Percentiles rank a stretch among this genome's conserved stretches.
phyloP scores from a whole-genome alignment of 2,113 vertebrate species.

The Eublepharis macularius region DNA sequence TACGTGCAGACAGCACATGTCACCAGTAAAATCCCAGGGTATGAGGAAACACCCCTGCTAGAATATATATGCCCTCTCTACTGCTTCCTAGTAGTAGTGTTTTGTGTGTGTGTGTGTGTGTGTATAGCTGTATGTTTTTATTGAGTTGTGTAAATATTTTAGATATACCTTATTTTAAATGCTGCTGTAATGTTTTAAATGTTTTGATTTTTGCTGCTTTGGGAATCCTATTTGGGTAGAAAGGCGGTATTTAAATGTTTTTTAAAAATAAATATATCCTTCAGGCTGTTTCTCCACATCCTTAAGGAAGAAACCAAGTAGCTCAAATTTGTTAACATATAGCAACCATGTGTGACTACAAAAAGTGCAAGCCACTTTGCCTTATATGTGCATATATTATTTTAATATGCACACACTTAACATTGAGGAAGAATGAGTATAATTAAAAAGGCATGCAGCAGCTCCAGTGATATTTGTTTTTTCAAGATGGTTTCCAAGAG shows the following conservation, averaged over 20 bases:
- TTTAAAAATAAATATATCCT: no score
- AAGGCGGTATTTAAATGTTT: no score
- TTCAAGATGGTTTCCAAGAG: conserved; percentile 65
- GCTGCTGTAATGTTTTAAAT: no score
- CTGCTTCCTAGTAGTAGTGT: conserved; percentile 4
- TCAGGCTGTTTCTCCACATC: conserved; percentile 39
- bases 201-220: no score
- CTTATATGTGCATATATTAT: neutral
- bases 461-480: conserved; percentile 57
- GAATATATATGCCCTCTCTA: conserved; percentile 17
- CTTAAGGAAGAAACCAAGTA: neutral
- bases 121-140: no score
- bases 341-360: neutral
- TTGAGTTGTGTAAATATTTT: no score
- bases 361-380: neutral
- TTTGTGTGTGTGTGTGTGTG: no score
- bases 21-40: conserved; percentile 49
- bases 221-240: no score
- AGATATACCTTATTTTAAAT: no score
- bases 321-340: accelerated
- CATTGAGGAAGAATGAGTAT: conserved; percentile 48
- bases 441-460: conserved; percentile 70
- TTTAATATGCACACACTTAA: neutral
- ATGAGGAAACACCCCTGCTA: conserved; percentile 54
- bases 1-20: conserved; percentile 56